Percentiles rank a stretch among this genome's conserved stretches.
Evolutionary conservation across 2,888 invertebrate species (phyloP).

Genomic region (Cheilosia variabilis): DNA sequence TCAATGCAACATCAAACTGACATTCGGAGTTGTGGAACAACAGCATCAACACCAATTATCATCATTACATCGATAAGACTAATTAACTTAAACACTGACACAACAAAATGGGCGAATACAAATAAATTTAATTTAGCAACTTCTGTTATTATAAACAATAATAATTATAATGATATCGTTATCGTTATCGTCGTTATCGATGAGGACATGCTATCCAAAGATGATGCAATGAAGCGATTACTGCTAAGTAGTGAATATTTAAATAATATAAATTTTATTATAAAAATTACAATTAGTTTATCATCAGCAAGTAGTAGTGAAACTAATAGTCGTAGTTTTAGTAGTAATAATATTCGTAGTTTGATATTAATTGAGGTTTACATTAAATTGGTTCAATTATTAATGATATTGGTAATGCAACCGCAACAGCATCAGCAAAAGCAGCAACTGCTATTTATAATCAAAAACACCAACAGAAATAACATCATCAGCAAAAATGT

Average conservation of each 20-base stretch:
- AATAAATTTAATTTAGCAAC: conserved; percentile 45
- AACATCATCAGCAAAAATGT: conserved; percentile 44
- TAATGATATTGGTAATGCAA: conserved; percentile 66
- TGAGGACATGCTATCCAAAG: conserved; percentile 57
- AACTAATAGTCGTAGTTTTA: conserved; percentile 41
- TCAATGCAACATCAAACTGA: neutral
- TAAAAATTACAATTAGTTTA: conserved; percentile 56
- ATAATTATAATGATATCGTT: conserved; percentile 29
- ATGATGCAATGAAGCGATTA: conserved; percentile 61
- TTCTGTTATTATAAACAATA: conserved; percentile 26
- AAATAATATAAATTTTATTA: conserved; percentile 51
- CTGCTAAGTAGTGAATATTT: conserved; percentile 68
- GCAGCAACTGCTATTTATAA: conserved; percentile 60
- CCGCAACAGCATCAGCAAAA: conserved; percentile 43
- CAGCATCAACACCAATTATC: conserved; percentile 38
- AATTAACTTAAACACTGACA: conserved; percentile 49
- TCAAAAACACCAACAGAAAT: conserved; percentile 54
- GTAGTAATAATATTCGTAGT: conserved; percentile 53
- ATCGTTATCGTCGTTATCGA: conserved; percentile 8
- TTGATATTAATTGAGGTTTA: conserved; percentile 74
- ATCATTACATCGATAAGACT: conserved; percentile 72
- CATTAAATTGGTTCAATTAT: conserved; percentile 75
- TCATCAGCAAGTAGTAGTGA: conserved; percentile 60
- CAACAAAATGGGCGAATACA: conserved; percentile 57
- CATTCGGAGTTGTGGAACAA: conserved; percentile 4